Evolutionary conservation across 2,888 invertebrate species (phyloP).

Genomic region (Eilema sororculum): DNA sequence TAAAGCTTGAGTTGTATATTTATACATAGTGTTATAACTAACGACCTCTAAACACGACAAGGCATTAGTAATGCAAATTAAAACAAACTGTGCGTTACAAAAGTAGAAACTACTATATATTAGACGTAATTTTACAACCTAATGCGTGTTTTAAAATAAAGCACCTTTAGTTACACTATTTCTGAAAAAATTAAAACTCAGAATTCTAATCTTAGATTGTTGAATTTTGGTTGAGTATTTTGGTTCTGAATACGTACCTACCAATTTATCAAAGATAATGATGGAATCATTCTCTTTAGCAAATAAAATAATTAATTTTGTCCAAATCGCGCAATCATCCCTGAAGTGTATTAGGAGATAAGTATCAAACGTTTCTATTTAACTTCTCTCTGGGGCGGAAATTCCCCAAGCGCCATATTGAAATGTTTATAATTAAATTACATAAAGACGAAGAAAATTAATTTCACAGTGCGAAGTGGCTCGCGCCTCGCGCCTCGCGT

Average conservation of each 20-base stretch:
- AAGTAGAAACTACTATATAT: constrained; percentile 5
- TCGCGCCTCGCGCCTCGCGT: constrained; percentile 63
- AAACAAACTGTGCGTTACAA: constrained; percentile 3
- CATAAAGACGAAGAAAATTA: constrained; percentile 88
- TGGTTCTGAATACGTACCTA: constrained; percentile 29
- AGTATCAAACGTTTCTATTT: constrained; percentile 87
- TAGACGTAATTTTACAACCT: not conserved
- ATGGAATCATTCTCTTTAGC: constrained; percentile 51
- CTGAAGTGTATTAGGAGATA: constrained; percentile 86
- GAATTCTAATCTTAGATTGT: constrained; percentile 5
- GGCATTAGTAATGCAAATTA: constrained; percentile 17
- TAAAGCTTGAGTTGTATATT: constrained; percentile 17
- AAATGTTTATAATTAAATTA: constrained; percentile 88
- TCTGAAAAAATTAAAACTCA: not conserved
- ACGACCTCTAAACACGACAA: constrained; percentile 18
- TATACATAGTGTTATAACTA: constrained; percentile 2
- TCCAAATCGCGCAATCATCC: constrained; percentile 82
- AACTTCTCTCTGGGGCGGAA: constrained; percentile 84
- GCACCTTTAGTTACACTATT: not conserved
- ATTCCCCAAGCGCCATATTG: constrained; percentile 86
- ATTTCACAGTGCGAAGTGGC: constrained; percentile 86
- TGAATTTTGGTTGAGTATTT: constrained; percentile 14
- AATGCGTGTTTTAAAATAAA: constrained; percentile 1
- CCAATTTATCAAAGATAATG: constrained; percentile 39
- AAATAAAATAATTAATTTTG: constrained; percentile 77